Conservation (phyloP, 2,888 invertebrate species). For the Drosophila nigricruria region DNA sequence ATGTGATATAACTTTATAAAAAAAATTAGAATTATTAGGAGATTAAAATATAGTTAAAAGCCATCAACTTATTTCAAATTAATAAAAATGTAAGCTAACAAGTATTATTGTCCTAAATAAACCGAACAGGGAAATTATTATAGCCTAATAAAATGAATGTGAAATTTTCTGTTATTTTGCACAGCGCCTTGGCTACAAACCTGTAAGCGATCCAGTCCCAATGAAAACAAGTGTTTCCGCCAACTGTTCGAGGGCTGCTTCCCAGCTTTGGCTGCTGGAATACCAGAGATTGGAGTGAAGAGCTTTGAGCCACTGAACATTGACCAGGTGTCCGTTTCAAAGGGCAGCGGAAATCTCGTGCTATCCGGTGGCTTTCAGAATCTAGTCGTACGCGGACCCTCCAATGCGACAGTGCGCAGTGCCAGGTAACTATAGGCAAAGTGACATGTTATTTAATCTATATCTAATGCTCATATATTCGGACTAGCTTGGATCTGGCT, state of each 20-base stretch:
- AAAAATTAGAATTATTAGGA: too few species aligned
- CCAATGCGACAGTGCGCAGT: slow-evolving; percentile 86
- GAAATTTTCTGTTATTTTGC: slow-evolving; percentile 39
- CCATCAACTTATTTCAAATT: not conserved
- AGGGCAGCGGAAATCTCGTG: slow-evolving; percentile 87
- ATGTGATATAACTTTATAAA: too few species aligned
- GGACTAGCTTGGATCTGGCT: slow-evolving; percentile 86
- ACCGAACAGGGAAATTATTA: not conserved
- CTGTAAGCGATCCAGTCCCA: slow-evolving; percentile 86
- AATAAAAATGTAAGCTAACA: not conserved
- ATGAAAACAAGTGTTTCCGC: slow-evolving; percentile 86
- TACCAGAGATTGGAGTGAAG: slow-evolving; percentile 87
- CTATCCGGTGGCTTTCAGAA: slow-evolving; percentile 87
- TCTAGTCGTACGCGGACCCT: slow-evolving; percentile 87
- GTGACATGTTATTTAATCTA: not conserved
- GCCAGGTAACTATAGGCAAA: slow-evolving; percentile 72
- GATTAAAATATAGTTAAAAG: too few species aligned
- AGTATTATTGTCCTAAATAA: not conserved
- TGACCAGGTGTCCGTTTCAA: slow-evolving; percentile 86
- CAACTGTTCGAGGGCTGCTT: slow-evolving; percentile 87
- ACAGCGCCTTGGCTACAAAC: slow-evolving; percentile 87
- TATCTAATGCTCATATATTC: not conserved
- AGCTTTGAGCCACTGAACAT: slow-evolving; percentile 87
- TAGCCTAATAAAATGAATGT: not conserved
- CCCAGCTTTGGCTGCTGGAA: slow-evolving; percentile 87